phyloP scores from a whole-genome alignment of 2,797 vertebrate genomes.

The Paedocypris micromegethes region DNA sequence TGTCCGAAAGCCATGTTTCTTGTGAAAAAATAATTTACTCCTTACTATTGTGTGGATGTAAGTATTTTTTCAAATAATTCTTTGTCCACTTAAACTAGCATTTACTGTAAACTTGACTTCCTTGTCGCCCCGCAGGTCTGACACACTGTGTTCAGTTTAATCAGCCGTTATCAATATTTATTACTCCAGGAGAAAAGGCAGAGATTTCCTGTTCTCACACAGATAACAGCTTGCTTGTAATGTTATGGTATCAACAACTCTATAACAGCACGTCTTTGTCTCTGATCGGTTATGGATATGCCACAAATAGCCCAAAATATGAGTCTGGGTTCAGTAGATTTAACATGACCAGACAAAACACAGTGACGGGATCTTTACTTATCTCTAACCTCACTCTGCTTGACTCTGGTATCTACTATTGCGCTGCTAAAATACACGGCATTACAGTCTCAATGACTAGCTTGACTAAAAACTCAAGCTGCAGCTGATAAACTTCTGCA shows the following conservation, averaged over 20 bases:
- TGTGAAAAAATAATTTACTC: too few relatives aligned
- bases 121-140: background rate
- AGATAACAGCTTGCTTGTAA: conserved; percentile 44
- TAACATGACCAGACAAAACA: conserved; percentile 43
- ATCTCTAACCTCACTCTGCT: conserved; percentile 32
- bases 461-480: conserved; percentile 32
- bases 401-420: conserved; percentile 57
- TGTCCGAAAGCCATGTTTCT: too few relatives aligned
- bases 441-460: conserved; percentile 11
- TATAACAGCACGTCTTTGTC: conserved; percentile 26
- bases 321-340: conserved; percentile 46
- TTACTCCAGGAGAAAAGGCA: conserved; percentile 24
- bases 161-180: conserved; percentile 27
- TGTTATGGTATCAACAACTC: conserved; percentile 56
- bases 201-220: conserved; percentile 50
- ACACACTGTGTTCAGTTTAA: conserved; percentile 9
- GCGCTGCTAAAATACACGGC: conserved; percentile 55
- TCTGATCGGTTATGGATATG: conserved; percentile 17
- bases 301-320: too few relatives aligned
- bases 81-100: too few relatives aligned
- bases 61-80: too few relatives aligned
- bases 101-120: background rate
- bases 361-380: background rate
- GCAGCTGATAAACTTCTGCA: too few relatives aligned
- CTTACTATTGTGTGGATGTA: too few relatives aligned